phyloP scores from a whole-genome alignment of 2,888 invertebrate genomes.

The Cremastinae sp. region DNA sequence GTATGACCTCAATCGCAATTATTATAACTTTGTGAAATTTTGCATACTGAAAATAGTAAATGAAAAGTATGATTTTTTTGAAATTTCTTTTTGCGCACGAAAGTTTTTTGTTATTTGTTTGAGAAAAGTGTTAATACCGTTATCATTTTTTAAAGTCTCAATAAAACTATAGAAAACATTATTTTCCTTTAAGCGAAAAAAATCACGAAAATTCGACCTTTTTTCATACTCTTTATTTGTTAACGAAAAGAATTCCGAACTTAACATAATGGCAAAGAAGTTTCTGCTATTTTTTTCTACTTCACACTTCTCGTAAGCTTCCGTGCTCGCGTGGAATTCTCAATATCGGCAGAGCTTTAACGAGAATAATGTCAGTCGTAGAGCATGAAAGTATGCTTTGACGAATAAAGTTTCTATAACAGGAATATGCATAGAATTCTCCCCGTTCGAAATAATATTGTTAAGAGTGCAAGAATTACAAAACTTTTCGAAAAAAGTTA shows the following conservation, averaged over 20 bases:
- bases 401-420: slow-evolving; percentile 49
- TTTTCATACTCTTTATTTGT: neutral
- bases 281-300: neutral
- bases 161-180: too few species aligned
- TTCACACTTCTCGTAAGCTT: neutral
- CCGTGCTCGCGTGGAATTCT: slow-evolving; percentile 47
- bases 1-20: neutral
- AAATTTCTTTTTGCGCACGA: too few species aligned
- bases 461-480: too few species aligned
- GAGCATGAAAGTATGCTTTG: slow-evolving; percentile 19
- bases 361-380: slow-evolving; percentile 40
- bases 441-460: too few species aligned
- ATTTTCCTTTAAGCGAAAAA: too few species aligned
- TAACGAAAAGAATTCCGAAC: neutral
- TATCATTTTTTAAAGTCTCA: too few species aligned
- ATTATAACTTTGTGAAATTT: neutral
- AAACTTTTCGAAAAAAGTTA: too few species aligned
- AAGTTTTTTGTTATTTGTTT: too few species aligned
- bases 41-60: too few species aligned
- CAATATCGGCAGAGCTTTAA: slow-evolving; percentile 46
- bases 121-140: too few species aligned
- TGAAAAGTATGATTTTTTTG: too few species aligned
- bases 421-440: slow-evolving; percentile 6
- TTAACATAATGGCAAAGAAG: neutral
- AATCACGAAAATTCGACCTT: too few species aligned